Evolutionary conservation across 2,888 invertebrate genomes (phyloP).

Genomic region (Parapristionchus giblindavisi): DNA sequence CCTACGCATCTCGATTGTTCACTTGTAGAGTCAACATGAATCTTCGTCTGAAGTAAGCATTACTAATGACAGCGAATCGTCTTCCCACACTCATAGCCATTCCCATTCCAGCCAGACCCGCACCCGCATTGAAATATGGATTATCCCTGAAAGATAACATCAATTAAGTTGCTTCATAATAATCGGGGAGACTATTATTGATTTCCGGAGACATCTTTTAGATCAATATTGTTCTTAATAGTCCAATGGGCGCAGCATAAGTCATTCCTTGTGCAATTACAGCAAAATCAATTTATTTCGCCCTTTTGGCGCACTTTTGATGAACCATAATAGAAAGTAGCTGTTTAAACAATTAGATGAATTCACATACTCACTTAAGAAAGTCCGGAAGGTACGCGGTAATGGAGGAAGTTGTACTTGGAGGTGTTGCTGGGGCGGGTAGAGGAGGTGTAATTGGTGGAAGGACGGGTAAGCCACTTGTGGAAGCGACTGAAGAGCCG

Average conservation of each 20-base stretch:
- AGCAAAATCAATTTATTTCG: too few relatives aligned
- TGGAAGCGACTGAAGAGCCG: slow-evolving; percentile 20
- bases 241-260: too few relatives aligned
- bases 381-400: slow-evolving; percentile 31
- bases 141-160: slow-evolving; percentile 47
- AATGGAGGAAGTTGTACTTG: slow-evolving; percentile 14
- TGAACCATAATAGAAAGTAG: neutral
- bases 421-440: neutral
- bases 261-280: too few relatives aligned
- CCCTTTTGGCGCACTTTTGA: too few relatives aligned
- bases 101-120: slow-evolving; percentile 64
- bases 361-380: slow-evolving; percentile 20
- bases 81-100: slow-evolving; percentile 50
- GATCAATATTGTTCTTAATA: too few relatives aligned
- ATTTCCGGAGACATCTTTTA: too few relatives aligned
- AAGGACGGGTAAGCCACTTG: slow-evolving; percentile 9
- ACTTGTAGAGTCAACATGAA: slow-evolving; percentile 62
- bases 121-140: slow-evolving; percentile 66
- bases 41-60: slow-evolving; percentile 57
- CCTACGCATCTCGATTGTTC: slow-evolving; percentile 65
- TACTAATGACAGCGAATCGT: slow-evolving; percentile 54
- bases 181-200: slow-evolving; percentile 3
- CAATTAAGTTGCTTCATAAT: slow-evolving; percentile 29
- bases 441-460: neutral
- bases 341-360: neutral